A percentile compares a stretch with the other conserved stretches of the same genome.
Evolutionary conservation across 2,888 invertebrate genomes (phyloP).

Genomic region (Micoletzkya japonica): DNA sequence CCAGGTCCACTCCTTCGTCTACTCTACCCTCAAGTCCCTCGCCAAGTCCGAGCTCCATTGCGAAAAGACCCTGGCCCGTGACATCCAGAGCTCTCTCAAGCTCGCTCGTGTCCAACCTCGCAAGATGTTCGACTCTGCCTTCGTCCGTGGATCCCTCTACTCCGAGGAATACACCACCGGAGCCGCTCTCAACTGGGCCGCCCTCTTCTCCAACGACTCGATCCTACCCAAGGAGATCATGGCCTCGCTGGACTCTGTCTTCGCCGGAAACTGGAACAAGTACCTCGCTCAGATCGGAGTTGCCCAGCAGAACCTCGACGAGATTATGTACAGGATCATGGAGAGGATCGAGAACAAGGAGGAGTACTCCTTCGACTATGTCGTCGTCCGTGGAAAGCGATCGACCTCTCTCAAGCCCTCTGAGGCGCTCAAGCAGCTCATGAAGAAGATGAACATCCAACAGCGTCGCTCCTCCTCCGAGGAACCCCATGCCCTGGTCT

Average conservation of each 20-base stretch:
- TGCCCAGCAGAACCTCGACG: constrained; percentile 45
- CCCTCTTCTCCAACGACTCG: constrained; percentile 50
- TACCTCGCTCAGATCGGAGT: constrained; percentile 40
- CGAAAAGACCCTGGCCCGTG: constrained; percentile 35
- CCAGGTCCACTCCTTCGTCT: constrained; percentile 53
- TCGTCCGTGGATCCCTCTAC: constrained; percentile 44
- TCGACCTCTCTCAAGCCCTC: too few species aligned
- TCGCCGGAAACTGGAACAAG: constrained; percentile 48
- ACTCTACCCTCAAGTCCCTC: constrained; percentile 41
- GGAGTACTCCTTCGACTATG: too few species aligned
- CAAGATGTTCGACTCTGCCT: constrained; percentile 34
- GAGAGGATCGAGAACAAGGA: constrained; percentile 37
- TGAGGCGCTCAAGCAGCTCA: constrained; percentile 38
- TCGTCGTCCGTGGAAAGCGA: constrained; percentile 44
- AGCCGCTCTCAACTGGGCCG: constrained; percentile 42
- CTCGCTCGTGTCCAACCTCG: constrained; percentile 36
- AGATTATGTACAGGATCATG: constrained; percentile 36
- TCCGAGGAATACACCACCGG: constrained; percentile 36
- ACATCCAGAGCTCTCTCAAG: constrained; percentile 25
- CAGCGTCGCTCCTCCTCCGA: constrained; percentile 31
- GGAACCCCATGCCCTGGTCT: constrained; percentile 39
- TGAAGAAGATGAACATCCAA: constrained; percentile 47
- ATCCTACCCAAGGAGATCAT: constrained; percentile 37
- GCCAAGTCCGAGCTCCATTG: constrained; percentile 49
- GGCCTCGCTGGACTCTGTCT: constrained; percentile 37